Base-by-base conservation (phyloP, 2,888 invertebrate species). In the Herminia tarsipennalis region DNA sequence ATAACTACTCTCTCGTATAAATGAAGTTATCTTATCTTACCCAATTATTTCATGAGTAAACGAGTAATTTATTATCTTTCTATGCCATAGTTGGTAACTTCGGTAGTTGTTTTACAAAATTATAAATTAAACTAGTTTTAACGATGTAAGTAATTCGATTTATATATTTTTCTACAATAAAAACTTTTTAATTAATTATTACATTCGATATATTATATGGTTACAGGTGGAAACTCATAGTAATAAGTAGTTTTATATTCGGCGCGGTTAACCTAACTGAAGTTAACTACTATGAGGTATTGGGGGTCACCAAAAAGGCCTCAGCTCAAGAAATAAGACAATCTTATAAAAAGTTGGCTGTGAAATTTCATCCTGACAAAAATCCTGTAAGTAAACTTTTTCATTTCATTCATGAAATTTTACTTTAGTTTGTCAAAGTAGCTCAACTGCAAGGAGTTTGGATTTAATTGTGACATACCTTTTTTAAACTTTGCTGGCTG, bases 281-380 rank as follows among this genome's bases (percentile, higher is more conserved):
- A 51, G 61, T 83, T n/a, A 78, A 73, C 10, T 87, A 78, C 77
- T 96, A 96, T 74, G 93, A 94, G 63, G 79, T 95, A 32, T 86
- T 96, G 16, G 95, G 94, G 5, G 86, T 96, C 8, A 80, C 92
- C 0, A 93, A 93, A 81, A 92, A 93, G 70, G 95, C 96, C 1
- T 92, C 94, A 43, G 91, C 93, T 33, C 93, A 93, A 60, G 95
- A 96, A 73, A 96, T 96, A 43, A 87, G 95, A 51, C 94, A 94
- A 76, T 96, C 96, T 3, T 96, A 96, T 75, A 96, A 96, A 76
- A 95, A 95, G 76, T 75, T 96, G 30, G 96, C 95, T 0, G 89
- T 96, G 1, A 93, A 92, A 41, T 92, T 93, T 59, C 96, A 96
- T 87, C 96, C 96, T 1, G 96, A 96, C 79, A 96, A 96, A 78